Percentiles rank a stretch among this genome's conserved stretches.
These are phyloP conservation scores for Ptychobarbus kaznakovi DNA, from an alignment of 2,797 vertebrate genomes.

Conservation along the genomic window DNA sequence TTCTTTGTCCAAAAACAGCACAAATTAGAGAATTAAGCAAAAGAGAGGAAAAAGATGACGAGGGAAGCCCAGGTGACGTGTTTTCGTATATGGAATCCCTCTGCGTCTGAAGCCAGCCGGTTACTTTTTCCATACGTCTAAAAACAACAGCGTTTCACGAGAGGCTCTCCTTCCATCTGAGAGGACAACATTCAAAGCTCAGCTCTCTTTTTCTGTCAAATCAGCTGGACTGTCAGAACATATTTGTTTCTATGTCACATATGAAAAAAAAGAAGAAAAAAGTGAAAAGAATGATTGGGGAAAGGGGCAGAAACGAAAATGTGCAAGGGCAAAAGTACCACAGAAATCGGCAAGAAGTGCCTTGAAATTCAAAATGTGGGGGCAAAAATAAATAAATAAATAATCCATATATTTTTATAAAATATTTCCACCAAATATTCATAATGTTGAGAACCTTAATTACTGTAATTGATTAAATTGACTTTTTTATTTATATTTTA, in stretches of 20 bases:
- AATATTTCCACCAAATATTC: background rate
- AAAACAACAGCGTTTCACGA: constrained; percentile 52
- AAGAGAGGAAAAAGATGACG: constrained; percentile 51
- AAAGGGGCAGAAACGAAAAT: background rate
- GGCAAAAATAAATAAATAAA: background rate
- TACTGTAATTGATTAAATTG: background rate
- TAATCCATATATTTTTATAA: background rate
- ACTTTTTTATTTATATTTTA: background rate
- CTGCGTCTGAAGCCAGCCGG: constrained; percentile 58
- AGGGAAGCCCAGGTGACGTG: constrained; percentile 75
- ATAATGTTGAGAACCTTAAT: too few relatives aligned
- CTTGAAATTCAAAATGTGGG: background rate
- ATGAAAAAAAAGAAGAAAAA: background rate
- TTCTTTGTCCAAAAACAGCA: constrained; percentile 52
- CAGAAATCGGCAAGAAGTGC: background rate
- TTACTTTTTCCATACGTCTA: constrained; percentile 73
- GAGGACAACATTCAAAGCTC: constrained; percentile 29
- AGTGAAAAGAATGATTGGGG: too few relatives aligned
- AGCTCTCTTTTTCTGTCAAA: constrained; percentile 17
- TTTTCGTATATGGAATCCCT: constrained; percentile 73
- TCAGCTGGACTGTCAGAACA: constrained; percentile 30
- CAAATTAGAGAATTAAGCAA: constrained; percentile 42
- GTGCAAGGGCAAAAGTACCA: background rate
- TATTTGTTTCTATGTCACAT: background rate
- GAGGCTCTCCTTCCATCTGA: constrained; percentile 24